Base-by-base conservation (phyloP, 2,113 vertebrate genomes). In the Struthio camelus region DNA sequence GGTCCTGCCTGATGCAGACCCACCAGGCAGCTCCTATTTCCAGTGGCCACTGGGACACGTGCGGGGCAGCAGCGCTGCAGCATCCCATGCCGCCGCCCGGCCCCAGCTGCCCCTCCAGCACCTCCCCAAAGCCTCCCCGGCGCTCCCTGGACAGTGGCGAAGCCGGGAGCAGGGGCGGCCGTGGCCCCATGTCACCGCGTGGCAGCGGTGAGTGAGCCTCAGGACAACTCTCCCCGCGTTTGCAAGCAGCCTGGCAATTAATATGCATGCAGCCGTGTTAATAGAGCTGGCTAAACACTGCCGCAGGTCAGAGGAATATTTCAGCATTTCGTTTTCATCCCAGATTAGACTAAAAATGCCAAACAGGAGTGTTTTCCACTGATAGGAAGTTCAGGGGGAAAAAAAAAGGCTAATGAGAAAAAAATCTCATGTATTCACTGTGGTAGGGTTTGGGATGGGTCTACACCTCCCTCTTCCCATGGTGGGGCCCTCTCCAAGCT, bases 301-400 rank as follows among this genome's bases (percentile, higher is more conserved):
- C 88, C 94, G 80, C 51, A 0, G 90, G 90, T 80, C 92, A 93
- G 50, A 61, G 88, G 69, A 95, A 51, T 85, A 80, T 69, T 67
- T 76, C 85, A 81, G 80, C 4, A 1, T 93, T 92, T 81, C 28
- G 2, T 87, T 90, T 80, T 94, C 89, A 92, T 89, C 93, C 93
- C 70, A 54, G 73, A 94, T 87, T 91, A 92, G 87, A 46, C 71
- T 78, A 87, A 75, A 94, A 75, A 58, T 50, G 46, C 58, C 20
- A 73, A 95, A 83, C 16, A 70, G 34, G 58, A 76, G 34, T 11
- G 1, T 15, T 34, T 28, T 14, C 25, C 27, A 23, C 64, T 50
- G 54, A 56, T 69, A 42, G 80, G 89, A 93, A 82, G 23, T 77
- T 93, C 69, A 76, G 51, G 78, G 28, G 82, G 90, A 89, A 23